These are phyloP conservation scores for human (Homo sapiens) DNA, from an alignment of 2,113 vertebrate species.

Conservation along the genomic window GRCh38 chr11:73317501-73318000, in stretches of 20 bases:
- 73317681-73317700: background rate
- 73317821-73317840: background rate
- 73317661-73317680: background rate
- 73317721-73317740: background rate
- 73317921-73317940: background rate
- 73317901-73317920: background rate
- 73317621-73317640: constrained; percentile 19
- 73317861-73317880: background rate
- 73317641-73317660: constrained; percentile 57
- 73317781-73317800: background rate
- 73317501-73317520: constrained; percentile 23
- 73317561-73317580: constrained; percentile 47
- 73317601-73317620: constrained; percentile 76
- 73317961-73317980: background rate
- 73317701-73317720: background rate
- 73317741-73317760: background rate
- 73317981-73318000: background rate
- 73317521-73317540: constrained; percentile 40
- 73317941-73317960: background rate
- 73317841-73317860: background rate
- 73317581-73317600: constrained; percentile 76
- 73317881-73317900: background rate
- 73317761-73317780: background rate
- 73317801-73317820: background rate
- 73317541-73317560: constrained; percentile 74